These are phyloP conservation scores for Charina bottae DNA, from an alignment of 2,113 vertebrate species.

Conservation along the genomic window DNA sequence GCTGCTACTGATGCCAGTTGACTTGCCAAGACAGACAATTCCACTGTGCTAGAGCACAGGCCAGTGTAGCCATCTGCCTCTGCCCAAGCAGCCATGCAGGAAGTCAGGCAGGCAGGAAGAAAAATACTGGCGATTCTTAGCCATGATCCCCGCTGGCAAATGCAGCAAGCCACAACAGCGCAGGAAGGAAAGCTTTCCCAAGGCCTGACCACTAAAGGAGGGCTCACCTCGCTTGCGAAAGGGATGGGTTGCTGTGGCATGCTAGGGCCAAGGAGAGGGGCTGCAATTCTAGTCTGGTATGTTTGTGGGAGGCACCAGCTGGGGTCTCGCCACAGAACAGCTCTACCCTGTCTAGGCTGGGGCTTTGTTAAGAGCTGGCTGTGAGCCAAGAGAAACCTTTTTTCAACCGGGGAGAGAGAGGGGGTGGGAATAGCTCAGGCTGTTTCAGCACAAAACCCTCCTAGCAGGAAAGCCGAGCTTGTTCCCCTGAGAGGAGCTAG, in stretches of 20 bases:
- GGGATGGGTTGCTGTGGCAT: slow-evolving; percentile 12
- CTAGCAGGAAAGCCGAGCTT: slow-evolving; percentile 5
- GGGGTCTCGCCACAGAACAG: slow-evolving; percentile 52
- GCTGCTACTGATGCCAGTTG: not conserved
- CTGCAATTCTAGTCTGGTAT: slow-evolving; percentile 5
- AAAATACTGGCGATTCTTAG: not conserved
- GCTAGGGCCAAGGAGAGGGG: not conserved
- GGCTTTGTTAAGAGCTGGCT: slow-evolving; percentile 67
- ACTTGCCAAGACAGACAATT: not conserved
- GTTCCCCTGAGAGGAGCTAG: not conserved
- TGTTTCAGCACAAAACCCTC: not conserved
- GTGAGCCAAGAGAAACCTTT: slow-evolving; percentile 64
- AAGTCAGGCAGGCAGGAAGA: not conserved
- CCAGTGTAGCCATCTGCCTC: not conserved
- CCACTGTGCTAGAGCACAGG: not conserved
- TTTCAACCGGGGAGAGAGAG: not conserved
- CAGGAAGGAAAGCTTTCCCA: not conserved
- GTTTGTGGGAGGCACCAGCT: slow-evolving; percentile 14
- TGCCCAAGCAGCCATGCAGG: not conserved
- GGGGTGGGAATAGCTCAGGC: slow-evolving; percentile 55
- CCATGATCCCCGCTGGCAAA: not conserved
- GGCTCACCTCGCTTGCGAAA: not conserved
- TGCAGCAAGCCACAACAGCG: not conserved
- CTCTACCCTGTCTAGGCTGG: slow-evolving; percentile 61
- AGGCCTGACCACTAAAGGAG: slow-evolving; percentile 7